Percentiles rank a stretch among this genome's conserved stretches.
Conservation (phyloP, 2,113 vertebrate species). For the Carollia perspicillata region DNA sequence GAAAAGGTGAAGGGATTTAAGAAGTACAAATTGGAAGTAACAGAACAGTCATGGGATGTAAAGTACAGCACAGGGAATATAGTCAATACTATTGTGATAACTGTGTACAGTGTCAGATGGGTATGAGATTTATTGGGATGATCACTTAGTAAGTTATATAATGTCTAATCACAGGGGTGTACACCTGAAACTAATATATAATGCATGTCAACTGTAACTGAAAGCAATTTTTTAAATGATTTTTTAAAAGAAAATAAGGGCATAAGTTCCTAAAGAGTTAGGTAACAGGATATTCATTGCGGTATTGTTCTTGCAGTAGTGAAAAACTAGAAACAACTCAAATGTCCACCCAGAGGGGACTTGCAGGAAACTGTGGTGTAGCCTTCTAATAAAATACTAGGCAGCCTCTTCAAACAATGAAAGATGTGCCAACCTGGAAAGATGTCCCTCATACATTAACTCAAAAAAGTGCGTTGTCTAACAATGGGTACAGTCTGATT, state of each 20-base stretch:
- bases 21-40: not conserved
- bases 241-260: not conserved
- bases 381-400: slow-evolving; percentile 5
- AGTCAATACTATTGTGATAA: too few relatives aligned
- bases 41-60: not conserved
- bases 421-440: not conserved
- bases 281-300: not conserved
- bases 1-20: not conserved
- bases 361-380: not conserved
- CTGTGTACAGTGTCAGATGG: too few relatives aligned
- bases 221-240: not conserved
- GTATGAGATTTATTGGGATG: too few relatives aligned
- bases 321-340: not conserved
- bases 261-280: slow-evolving; percentile 1
- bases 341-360: not conserved
- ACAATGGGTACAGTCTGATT: not conserved
- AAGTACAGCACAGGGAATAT: not conserved
- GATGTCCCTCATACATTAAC: not conserved
- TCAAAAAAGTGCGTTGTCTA: not conserved
- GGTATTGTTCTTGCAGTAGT: not conserved
- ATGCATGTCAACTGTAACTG: not conserved
- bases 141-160: too few relatives aligned
- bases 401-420: slow-evolving; percentile 1
- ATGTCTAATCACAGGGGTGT: not conserved
- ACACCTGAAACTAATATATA: not conserved